Conservation (phyloP, 2,888 invertebrate species). For the Melinopterus prodromus region DNA sequence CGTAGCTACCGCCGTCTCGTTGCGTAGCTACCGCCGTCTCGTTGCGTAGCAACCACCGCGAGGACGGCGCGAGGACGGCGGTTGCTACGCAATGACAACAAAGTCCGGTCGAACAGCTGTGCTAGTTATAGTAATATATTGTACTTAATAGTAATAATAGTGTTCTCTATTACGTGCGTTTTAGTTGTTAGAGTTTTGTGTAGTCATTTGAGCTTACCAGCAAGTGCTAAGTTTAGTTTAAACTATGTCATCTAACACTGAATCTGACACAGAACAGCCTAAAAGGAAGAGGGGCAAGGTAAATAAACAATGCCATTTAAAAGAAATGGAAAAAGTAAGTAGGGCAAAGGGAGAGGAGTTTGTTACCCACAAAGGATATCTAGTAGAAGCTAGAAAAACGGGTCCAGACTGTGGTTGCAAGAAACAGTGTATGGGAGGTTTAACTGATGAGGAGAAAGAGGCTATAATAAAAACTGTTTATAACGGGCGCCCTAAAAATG, state of each 20-base stretch:
- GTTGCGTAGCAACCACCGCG: no score
- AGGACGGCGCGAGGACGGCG: no score
- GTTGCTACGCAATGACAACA: no score
- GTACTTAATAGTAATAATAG: slow-evolving; percentile 10
- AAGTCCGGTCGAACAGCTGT: no score
- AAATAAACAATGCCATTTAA: slow-evolving; percentile 15
- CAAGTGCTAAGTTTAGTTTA: slow-evolving; percentile 20
- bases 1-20: no score
- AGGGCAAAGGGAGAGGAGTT: slow-evolving; percentile 18
- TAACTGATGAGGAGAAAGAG: neutral
- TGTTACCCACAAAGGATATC: slow-evolving; percentile 15
- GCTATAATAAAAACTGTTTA: neutral
- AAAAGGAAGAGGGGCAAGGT: slow-evolving; percentile 14
- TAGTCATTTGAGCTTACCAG: slow-evolving; percentile 12
- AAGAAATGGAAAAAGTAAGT: slow-evolving; percentile 6
- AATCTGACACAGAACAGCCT: slow-evolving; percentile 16
- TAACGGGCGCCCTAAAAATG: slow-evolving; percentile 12
- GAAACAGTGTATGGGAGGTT: no score
- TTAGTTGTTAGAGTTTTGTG: neutral
- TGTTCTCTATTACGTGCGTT: neutral
- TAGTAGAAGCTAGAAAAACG: slow-evolving; percentile 19
- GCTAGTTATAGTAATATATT: neutral
- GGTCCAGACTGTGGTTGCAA: slow-evolving; percentile 10
- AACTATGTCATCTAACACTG: slow-evolving; percentile 21
- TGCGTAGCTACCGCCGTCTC: no score